Evolutionary conservation across 35 echinoderm and acorn worm species (phyloP).

Genomic region (Apostichopus californicus): DNA sequence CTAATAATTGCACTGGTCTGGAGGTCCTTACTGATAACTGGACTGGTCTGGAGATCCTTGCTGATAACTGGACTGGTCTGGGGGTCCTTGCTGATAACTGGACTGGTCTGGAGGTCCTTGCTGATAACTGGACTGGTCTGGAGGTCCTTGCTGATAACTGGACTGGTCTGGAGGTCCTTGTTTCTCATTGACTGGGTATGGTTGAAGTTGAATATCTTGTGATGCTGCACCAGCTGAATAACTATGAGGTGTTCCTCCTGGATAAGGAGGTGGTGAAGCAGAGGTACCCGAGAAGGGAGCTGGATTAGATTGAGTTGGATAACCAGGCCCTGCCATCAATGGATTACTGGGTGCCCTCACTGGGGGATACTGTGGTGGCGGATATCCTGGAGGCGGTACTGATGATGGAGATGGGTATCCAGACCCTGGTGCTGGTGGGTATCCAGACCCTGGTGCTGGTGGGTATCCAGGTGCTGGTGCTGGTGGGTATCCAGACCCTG

Average conservation of each 20-base stretch:
- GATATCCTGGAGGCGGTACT: conserved; percentile 5
- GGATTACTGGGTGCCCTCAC: neutral
- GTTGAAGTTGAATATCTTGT: neutral
- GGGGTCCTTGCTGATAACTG: no score
- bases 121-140: no score
- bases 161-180: neutral
- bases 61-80: no score
- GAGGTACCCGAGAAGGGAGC: no score
- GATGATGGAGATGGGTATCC: conserved; percentile 18
- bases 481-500: neutral
- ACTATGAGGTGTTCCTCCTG: neutral
- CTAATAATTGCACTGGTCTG: no score
- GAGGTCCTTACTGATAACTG: no score
- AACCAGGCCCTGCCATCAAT: neutral
- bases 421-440: neutral
- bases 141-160: neutral
- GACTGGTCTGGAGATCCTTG: no score
- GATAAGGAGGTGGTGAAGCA: no score
- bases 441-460: neutral
- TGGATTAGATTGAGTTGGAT: neutral
- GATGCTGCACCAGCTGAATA: neutral
- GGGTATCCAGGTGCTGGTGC: neutral
- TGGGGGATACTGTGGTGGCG: neutral
- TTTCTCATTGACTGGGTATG: neutral
- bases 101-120: no score